These are phyloP conservation scores for Syngnathus rostellatus DNA, from an alignment of 2,797 vertebrate species.

Conservation along the genomic window DNA sequence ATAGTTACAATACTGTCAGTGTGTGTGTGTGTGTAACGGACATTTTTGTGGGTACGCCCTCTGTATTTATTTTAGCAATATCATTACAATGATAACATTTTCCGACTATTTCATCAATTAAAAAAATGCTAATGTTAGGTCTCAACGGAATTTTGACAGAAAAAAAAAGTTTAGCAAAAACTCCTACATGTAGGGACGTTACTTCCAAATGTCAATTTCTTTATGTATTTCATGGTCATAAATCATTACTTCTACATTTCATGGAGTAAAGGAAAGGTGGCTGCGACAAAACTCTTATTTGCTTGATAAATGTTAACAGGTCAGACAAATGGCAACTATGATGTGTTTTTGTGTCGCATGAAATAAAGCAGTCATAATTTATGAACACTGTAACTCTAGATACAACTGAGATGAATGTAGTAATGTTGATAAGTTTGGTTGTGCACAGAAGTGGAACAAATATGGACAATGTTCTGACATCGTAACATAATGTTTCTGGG, in stretches of 20 bases:
- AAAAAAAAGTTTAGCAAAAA: too few species aligned
- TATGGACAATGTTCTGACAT: not conserved
- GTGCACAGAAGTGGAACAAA: not conserved
- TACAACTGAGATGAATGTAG: not conserved
- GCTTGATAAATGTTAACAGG: not conserved
- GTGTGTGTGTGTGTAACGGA: too few species aligned
- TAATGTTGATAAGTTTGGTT: not conserved
- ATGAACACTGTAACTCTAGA: not conserved
- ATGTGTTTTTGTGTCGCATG: not conserved
- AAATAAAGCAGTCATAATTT: too few species aligned
- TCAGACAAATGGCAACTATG: not conserved
- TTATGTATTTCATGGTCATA: not conserved
- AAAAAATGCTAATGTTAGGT: too few species aligned
- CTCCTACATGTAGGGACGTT: not conserved
- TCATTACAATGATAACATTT: too few species aligned
- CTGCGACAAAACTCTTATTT: not conserved
- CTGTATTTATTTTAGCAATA: too few species aligned
- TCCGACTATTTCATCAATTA: too few species aligned
- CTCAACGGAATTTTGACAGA: too few species aligned
- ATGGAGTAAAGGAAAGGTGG: not conserved
- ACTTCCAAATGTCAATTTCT: not conserved
- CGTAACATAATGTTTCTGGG: not conserved
- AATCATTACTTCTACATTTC: not conserved
- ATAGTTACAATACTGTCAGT: too few species aligned
- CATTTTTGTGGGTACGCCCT: too few species aligned